Conservation (phyloP, 2,113 vertebrate species). For the Pycnonotus jocosus region DNA sequence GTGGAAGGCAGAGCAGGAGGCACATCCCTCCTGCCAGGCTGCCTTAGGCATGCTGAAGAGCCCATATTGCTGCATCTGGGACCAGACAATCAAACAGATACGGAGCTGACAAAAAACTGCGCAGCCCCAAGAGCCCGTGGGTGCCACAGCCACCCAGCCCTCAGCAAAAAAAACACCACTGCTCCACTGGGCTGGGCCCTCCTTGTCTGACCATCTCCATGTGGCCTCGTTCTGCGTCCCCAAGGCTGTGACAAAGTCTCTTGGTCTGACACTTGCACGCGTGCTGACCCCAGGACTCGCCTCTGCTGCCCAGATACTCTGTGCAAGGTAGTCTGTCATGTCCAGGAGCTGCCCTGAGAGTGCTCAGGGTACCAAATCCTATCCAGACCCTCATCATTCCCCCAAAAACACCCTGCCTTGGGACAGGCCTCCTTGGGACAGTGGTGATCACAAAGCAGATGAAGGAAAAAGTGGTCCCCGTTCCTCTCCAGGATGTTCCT, state of each 20-base stretch:
- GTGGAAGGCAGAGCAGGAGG: background rate
- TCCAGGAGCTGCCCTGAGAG: background rate
- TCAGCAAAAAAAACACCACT: background rate
- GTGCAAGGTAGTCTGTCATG: fast-evolving
- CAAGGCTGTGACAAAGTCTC: background rate
- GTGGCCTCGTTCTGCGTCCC: background rate
- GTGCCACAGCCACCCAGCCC: background rate
- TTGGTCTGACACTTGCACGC: fast-evolving
- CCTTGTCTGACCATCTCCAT: fast-evolving
- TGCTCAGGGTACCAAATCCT: background rate
- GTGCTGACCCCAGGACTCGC: fast-evolving
- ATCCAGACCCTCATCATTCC: background rate
- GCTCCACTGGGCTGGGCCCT: background rate
- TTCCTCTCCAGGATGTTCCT: background rate
- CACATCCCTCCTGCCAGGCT: background rate
- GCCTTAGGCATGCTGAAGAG: background rate
- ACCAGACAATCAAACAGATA: background rate
- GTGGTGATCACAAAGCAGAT: background rate
- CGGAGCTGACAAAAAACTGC: background rate
- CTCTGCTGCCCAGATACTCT: background rate
- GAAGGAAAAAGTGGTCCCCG: background rate
- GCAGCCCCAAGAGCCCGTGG: fast-evolving
- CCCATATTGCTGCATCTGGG: background rate
- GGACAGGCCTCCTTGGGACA: background rate
- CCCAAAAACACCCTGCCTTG: background rate